Base-by-base conservation (phyloP, 2,797 vertebrate genomes). In the Borostomias antarcticus region DNA sequence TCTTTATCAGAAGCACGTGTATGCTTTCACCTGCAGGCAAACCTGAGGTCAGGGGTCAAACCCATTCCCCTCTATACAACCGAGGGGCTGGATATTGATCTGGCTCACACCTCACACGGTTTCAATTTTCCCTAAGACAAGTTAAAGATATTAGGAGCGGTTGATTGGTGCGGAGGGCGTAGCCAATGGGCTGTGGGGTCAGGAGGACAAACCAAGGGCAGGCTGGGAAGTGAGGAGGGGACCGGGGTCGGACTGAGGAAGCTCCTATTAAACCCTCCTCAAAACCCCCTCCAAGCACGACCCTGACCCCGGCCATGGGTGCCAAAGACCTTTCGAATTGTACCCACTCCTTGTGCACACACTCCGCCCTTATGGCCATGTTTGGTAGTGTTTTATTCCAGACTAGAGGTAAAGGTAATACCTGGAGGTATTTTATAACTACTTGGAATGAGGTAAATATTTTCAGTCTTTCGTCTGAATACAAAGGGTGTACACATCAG, bases 1-100 rank as follows among this genome's bases (percentile, higher is more conserved):
- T 87, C 89, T 93, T 94, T 91, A 96, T 96, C 92, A 93, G 90
- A 91, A 92, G 92, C 94, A 95, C 85, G 91, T 95, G 94, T 94
- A 88, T 83, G 79, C 74, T 78, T 52, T 58, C 69, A 79, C 82
- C 86, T 60, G 72, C 81, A 76, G 89, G 88, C 86, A 79, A 82
- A 82, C 81, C 80, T 69, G 84, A 87, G 89, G 90, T 90, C 84
- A 67, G 76, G 69, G 85, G 61, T 70, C 71, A 57, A 58, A 56
- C 53, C 8, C 29, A 65, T 26, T 73, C 57, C 62, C 51, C 1
- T 71, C 64, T 21, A 35, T 35, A 19, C 60, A 58, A 68, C 32
- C 52, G 32, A 35, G 30, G 59, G 70, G 68, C 57, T 43, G 58
- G 79, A 78, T 81, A 89, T 78, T 82, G 80, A 88, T 90, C 79